phyloP scores from a whole-genome alignment of 2,888 invertebrate species.

The Dolomedes plantarius region DNA sequence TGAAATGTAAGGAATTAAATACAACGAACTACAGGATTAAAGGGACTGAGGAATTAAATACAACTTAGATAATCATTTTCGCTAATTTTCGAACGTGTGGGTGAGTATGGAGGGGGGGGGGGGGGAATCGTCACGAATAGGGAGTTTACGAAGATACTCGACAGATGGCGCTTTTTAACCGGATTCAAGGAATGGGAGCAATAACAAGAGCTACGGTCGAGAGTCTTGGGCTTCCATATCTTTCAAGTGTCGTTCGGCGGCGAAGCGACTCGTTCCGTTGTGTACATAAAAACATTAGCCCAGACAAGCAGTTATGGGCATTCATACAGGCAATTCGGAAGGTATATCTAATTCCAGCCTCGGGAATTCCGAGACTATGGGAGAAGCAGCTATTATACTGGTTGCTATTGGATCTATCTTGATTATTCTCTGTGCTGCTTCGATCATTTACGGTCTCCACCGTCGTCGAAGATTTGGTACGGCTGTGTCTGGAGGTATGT shows the following conservation, averaged over 20 bases:
- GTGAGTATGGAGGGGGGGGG: too few species aligned
- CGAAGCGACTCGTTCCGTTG: neutral
- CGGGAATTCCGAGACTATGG: constrained; percentile 28
- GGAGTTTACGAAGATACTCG: neutral
- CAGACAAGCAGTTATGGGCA: constrained; percentile 36
- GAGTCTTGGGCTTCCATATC: neutral
- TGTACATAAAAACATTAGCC: neutral
- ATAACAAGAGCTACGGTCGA: neutral
- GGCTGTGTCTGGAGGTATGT: constrained; percentile 30
- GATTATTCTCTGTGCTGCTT: constrained; percentile 51
- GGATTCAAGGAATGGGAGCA: neutral
- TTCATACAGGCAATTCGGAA: constrained; percentile 17
- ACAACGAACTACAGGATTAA: too few species aligned
- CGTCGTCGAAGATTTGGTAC: constrained; percentile 32
- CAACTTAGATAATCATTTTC: too few species aligned
- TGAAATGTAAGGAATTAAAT: too few species aligned
- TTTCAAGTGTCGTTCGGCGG: neutral
- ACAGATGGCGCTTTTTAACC: neutral
- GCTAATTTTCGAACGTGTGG: too few species aligned
- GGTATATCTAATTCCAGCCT: neutral
- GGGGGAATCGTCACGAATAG: too few species aligned
- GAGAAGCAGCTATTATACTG: constrained; percentile 55
- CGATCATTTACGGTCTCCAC: constrained; percentile 53
- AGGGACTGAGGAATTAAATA: too few species aligned
- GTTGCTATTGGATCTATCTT: constrained; percentile 55